A percentile compares a stretch with the other conserved stretches of the same genome.
Conservation (phyloP, 2,797 vertebrate species). For the Phrynocephalus forsythii region DNA sequence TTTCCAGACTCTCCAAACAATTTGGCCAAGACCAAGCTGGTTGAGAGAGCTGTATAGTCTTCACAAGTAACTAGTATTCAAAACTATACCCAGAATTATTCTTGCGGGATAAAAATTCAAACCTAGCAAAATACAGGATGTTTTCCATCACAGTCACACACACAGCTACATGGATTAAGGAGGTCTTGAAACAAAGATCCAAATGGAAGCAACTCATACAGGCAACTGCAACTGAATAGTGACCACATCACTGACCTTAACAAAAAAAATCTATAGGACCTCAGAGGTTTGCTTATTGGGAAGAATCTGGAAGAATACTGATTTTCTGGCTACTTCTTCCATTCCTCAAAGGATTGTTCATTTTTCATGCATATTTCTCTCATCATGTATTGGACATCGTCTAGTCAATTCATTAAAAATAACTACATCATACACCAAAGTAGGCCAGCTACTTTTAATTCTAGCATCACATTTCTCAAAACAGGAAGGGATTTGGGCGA, state of each 20-base stretch:
- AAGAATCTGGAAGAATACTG: neutral
- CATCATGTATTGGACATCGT: neutral
- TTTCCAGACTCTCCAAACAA: no score
- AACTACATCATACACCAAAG: neutral
- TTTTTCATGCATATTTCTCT: neutral
- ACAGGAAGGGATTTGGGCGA: neutral
- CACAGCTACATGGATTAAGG: neutral
- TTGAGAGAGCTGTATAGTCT: neutral
- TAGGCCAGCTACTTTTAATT: slow-evolving; percentile 30
- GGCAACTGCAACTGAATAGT: neutral
- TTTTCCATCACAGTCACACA: neutral
- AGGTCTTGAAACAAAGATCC: neutral
- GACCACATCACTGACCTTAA: neutral
- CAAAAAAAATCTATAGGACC: neutral
- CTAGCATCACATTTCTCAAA: neutral
- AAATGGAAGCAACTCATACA: slow-evolving; percentile 8
- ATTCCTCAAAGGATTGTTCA: neutral
- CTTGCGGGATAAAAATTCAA: neutral
- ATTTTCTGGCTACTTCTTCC: neutral
- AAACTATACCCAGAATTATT: neutral
- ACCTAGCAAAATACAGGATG: neutral
- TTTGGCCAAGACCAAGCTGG: neutral
- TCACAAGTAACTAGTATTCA: neutral
- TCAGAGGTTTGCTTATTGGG: neutral
- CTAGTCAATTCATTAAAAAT: neutral